Evolutionary conservation across 2,113 vertebrate genomes (phyloP).

Genomic region (Zapornia atra): DNA sequence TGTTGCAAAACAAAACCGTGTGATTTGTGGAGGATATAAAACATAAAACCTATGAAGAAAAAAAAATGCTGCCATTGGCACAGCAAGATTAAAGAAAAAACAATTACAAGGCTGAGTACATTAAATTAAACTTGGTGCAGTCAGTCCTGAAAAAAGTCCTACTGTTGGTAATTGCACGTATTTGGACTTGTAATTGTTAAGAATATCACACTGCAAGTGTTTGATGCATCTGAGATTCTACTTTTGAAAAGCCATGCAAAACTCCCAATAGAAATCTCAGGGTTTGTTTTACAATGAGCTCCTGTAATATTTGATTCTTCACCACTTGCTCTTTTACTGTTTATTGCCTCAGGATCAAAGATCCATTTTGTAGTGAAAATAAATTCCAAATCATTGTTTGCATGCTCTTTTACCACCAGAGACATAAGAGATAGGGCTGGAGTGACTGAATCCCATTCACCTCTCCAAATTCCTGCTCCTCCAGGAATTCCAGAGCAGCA

Average conservation of each 20-base stretch:
- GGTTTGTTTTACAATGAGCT: constrained; percentile 1
- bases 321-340: constrained; percentile 1
- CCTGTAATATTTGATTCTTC: not conserved
- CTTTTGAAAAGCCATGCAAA: not conserved
- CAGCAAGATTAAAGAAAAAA: constrained; percentile 31
- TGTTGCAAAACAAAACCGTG: constrained; percentile 14
- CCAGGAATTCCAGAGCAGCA: not conserved
- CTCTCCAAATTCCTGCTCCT: not conserved
- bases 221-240: not conserved
- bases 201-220: constrained; percentile 4
- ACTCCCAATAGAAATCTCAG: not conserved
- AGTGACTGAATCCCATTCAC: not conserved
- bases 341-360: constrained; percentile 22
- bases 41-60: constrained; percentile 3
- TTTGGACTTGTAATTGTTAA: constrained; percentile 45
- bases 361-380: constrained; percentile 7
- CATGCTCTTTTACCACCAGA: not conserved
- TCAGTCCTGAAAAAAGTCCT: constrained; percentile 42
- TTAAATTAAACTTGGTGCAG: constrained; percentile 46
- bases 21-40: constrained; percentile 36
- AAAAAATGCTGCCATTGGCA: not conserved
- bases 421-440: not conserved
- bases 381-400: not conserved
- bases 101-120: constrained; percentile 58
- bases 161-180: not conserved